phyloP scores from a whole-genome alignment of 1,140 invertebrate species.

The Coboldia fuscipes region DNA sequence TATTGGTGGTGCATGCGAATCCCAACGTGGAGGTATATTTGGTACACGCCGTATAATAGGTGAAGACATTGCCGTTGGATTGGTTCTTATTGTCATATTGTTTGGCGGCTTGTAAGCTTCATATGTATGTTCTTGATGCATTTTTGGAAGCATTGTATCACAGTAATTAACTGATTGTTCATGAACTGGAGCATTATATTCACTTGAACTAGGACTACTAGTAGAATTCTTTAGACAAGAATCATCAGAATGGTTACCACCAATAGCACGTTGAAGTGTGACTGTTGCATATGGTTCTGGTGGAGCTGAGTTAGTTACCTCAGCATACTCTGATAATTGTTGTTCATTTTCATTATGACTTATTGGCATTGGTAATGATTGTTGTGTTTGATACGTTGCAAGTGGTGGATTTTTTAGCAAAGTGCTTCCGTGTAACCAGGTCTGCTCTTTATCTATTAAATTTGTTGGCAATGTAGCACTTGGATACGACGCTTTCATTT shows the following conservation, averaged over 20 bases:
- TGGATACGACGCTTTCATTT: slow-evolving; percentile 20
- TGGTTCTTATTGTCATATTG: slow-evolving; percentile 5
- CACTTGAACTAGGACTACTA: slow-evolving; percentile 2
- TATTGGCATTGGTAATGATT: slow-evolving; percentile 23
- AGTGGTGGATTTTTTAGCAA: no score
- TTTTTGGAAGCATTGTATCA: slow-evolving; percentile 2
- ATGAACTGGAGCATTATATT: slow-evolving; percentile 4
- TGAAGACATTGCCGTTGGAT: slow-evolving; percentile 4
- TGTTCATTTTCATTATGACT: slow-evolving; percentile 21
- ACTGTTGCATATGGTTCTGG: slow-evolving; percentile 50
- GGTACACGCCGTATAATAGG: slow-evolving; percentile 2
- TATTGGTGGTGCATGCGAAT: slow-evolving; percentile 1
- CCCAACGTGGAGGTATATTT: neutral
- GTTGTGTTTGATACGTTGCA: no score
- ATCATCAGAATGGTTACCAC: slow-evolving; percentile 2
- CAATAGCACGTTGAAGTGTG: slow-evolving; percentile 22
- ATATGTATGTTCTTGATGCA: slow-evolving; percentile 3
- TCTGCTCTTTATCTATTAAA: slow-evolving; percentile 2
- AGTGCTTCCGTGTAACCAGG: slow-evolving; percentile 2
- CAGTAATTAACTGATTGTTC: slow-evolving; percentile 3
- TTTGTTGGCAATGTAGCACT: slow-evolving; percentile 2
- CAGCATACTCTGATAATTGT: slow-evolving; percentile 35
- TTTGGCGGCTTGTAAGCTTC: slow-evolving; percentile 1
- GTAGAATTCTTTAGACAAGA: neutral
- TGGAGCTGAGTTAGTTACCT: slow-evolving; percentile 35